These are phyloP conservation scores for Botia kubotai DNA, from an alignment of 2,797 vertebrate genomes.

Conservation along the genomic window DNA sequence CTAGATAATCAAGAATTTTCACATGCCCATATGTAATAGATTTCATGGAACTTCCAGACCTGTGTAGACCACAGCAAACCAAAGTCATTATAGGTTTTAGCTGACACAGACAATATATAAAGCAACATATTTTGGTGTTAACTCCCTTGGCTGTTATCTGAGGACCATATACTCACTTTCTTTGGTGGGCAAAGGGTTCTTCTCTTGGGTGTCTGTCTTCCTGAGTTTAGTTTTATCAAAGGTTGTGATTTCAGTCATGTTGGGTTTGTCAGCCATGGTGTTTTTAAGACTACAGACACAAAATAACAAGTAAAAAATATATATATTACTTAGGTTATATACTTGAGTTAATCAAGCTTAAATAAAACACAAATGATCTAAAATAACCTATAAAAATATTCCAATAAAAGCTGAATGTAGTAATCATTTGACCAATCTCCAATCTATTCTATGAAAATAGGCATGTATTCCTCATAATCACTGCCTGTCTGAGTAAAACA, in stretches of 20 bases:
- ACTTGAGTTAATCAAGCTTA: not conserved
- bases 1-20: not conserved
- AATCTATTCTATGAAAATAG: not conserved
- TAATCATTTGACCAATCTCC: not conserved
- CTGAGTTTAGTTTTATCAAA: conserved; percentile 86
- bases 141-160: not conserved
- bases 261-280: conserved; percentile 84
- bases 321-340: not conserved
- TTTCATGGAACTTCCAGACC: not conserved
- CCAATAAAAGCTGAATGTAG: not conserved
- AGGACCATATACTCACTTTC: conserved; percentile 76
- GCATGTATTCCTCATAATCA: not conserved
- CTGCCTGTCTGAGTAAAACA: not conserved
- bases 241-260: conserved; percentile 84
- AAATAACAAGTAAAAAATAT: not conserved
- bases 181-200: conserved; percentile 84
- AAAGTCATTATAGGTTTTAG: not conserved
- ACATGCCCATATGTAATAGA: not conserved
- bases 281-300: conserved; percentile 22
- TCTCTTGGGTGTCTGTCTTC: conserved; percentile 85
- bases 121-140: not conserved
- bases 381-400: not conserved
- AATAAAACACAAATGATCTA: not conserved
- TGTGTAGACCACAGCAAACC: not conserved
- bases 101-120: not conserved